Evolutionary conservation across 2,888 invertebrate species (phyloP).

Genomic region (Eledone cirrhosa): DNA sequence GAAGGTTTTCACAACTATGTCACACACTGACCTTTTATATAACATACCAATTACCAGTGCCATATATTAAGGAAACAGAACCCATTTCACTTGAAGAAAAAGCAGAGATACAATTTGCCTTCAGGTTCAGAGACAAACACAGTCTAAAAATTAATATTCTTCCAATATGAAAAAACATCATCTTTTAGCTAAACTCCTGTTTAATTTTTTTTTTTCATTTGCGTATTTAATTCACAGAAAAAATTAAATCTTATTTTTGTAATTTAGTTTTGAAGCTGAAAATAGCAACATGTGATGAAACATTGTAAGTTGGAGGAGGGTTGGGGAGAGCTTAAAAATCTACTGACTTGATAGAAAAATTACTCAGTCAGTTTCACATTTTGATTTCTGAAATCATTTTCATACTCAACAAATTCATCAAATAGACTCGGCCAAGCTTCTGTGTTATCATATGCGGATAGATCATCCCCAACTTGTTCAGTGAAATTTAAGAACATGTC

Average conservation of each 20-base stretch:
- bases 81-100: slow-evolving; percentile 7
- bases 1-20: too few species aligned
- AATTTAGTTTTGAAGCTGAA: not conserved
- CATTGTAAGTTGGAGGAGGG: too few species aligned
- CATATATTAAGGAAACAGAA: too few species aligned
- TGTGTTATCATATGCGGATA: slow-evolving; percentile 92
- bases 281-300: slow-evolving; percentile 5
- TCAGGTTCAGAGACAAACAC: not conserved
- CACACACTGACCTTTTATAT: too few species aligned
- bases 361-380: slow-evolving; percentile 68
- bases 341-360: slow-evolving; percentile 25
- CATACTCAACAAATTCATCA: slow-evolving; percentile 96
- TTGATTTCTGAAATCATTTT: slow-evolving; percentile 92
- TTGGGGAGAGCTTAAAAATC: not conserved
- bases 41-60: too few species aligned
- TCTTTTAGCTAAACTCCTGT: not conserved
- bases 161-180: slow-evolving; percentile 27
- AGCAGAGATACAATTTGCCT: not conserved
- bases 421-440: slow-evolving; percentile 98
- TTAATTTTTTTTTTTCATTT: not conserved
- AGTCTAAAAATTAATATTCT: slow-evolving; percentile 11
- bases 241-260: not conserved
- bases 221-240: slow-evolving; percentile 4
- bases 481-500: slow-evolving; percentile 97
- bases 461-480: slow-evolving; percentile 89